A percentile compares a stretch with the other conserved stretches of the same genome.
Conservation (phyloP, 2,797 vertebrate species). For the Sebastes kiyomatsui region DNA sequence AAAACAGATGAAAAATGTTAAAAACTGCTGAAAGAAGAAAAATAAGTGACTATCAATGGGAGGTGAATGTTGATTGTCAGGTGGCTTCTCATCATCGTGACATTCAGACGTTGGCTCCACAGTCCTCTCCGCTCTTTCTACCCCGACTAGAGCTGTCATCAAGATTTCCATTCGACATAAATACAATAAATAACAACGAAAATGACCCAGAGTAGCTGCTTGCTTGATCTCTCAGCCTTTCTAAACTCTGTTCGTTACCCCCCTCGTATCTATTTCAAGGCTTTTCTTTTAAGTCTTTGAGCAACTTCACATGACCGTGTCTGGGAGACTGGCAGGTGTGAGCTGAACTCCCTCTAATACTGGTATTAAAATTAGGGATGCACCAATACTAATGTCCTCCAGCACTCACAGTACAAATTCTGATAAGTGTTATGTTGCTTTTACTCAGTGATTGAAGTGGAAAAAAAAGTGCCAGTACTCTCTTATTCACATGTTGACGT, state of each 20-base stretch:
- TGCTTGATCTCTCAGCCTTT: constrained; percentile 11
- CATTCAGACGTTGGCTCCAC: constrained; percentile 25
- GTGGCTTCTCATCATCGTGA: constrained; percentile 18
- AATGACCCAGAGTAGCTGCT: constrained; percentile 22
- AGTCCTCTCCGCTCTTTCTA: constrained; percentile 12
- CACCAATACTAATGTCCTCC: background rate
- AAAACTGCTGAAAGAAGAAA: constrained; percentile 24
- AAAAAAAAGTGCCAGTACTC: no score
- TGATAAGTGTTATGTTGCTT: background rate
- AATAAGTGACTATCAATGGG: constrained; percentile 25
- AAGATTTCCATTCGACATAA: constrained; percentile 53
- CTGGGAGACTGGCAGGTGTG: background rate
- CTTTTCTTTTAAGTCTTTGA: constrained; percentile 12
- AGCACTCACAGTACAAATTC: background rate
- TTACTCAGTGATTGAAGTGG: background rate
- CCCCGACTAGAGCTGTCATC: constrained; percentile 21
- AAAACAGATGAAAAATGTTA: constrained; percentile 28
- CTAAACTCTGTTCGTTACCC: background rate
- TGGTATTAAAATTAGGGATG: background rate
- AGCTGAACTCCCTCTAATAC: background rate
- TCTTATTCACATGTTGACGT: background rate
- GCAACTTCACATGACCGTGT: constrained; percentile 18
- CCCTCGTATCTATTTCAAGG: background rate
- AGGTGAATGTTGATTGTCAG: constrained; percentile 52
- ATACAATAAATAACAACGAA: constrained; percentile 77